Percentiles rank a stretch among this genome's conserved stretches.
Conservation (phyloP, 2,113 vertebrate genomes). For the Callorhinus ursinus region DNA sequence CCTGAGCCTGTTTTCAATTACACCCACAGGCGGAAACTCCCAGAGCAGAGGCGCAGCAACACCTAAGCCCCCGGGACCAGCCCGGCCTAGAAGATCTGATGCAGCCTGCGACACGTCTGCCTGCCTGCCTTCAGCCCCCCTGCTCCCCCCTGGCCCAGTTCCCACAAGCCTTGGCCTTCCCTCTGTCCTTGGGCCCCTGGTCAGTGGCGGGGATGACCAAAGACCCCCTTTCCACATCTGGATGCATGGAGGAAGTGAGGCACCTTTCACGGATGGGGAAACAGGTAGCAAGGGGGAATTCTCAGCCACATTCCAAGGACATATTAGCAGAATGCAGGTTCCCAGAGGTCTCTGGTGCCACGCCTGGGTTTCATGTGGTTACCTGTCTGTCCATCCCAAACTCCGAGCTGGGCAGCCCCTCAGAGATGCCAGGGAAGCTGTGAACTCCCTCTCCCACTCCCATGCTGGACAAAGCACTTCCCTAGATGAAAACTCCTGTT, state of each 20-base stretch:
- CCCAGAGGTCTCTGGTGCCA: not conserved
- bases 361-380: not conserved
- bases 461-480: constrained; percentile 48
- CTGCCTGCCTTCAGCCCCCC: not conserved
- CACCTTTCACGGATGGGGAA: not conserved
- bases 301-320: not conserved
- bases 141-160: not conserved
- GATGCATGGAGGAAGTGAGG: not conserved
- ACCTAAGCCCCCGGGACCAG: constrained; percentile 52
- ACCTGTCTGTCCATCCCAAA: not conserved
- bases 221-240: not conserved
- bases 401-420: not conserved
- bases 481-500: constrained; percentile 66
- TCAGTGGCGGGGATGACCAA: not conserved
- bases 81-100: constrained; percentile 40
- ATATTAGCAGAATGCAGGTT: not conserved
- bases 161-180: not conserved
- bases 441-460: not conserved
- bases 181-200: not conserved
- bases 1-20: constrained; percentile 64
- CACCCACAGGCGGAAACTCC: constrained; percentile 63
- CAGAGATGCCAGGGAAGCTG: not conserved
- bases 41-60: not conserved
- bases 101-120: accelerated
- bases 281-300: not conserved